Evolutionary conservation across 2,888 invertebrate genomes (phyloP).

Genomic region (Parnassius apollo): DNA sequence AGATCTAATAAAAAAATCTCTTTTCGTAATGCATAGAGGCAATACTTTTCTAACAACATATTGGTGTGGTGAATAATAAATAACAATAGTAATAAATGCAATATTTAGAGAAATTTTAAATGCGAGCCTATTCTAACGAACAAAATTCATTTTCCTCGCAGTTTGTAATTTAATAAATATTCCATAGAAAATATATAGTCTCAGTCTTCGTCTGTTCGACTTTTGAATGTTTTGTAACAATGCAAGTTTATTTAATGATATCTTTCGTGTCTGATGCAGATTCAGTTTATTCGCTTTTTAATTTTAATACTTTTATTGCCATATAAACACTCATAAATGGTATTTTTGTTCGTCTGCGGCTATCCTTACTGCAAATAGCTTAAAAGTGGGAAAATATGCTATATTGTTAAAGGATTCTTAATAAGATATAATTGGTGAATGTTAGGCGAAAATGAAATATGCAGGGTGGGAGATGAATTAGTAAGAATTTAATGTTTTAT

Average conservation of each 20-base stretch:
- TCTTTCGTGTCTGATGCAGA: slow-evolving; percentile 72
- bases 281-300: slow-evolving; percentile 47
- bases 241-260: slow-evolving; percentile 59
- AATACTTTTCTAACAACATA: slow-evolving; percentile 77
- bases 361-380: slow-evolving; percentile 13
- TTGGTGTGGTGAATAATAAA: slow-evolving; percentile 74
- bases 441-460: neutral
- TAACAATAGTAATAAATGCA: slow-evolving; percentile 74
- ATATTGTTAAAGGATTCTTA: neutral
- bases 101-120: slow-evolving; percentile 65
- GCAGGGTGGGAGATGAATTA: slow-evolving; percentile 20
- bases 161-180: slow-evolving; percentile 57
- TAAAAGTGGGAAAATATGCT: slow-evolving; percentile 3
- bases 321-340: slow-evolving; percentile 27
- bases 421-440: neutral
- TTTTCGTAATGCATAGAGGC: slow-evolving; percentile 71
- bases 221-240: slow-evolving; percentile 68
- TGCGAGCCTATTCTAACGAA: slow-evolving; percentile 54
- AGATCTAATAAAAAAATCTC: slow-evolving; percentile 66
- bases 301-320: slow-evolving; percentile 31
- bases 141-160: slow-evolving; percentile 41
- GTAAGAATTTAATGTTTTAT: slow-evolving; percentile 15
- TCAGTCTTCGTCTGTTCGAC: slow-evolving; percentile 51
- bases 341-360: slow-evolving; percentile 11
- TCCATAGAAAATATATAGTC: slow-evolving; percentile 53